phyloP scores from a whole-genome alignment of 2,113 vertebrate genomes.

The Morone chrysops region DNA sequence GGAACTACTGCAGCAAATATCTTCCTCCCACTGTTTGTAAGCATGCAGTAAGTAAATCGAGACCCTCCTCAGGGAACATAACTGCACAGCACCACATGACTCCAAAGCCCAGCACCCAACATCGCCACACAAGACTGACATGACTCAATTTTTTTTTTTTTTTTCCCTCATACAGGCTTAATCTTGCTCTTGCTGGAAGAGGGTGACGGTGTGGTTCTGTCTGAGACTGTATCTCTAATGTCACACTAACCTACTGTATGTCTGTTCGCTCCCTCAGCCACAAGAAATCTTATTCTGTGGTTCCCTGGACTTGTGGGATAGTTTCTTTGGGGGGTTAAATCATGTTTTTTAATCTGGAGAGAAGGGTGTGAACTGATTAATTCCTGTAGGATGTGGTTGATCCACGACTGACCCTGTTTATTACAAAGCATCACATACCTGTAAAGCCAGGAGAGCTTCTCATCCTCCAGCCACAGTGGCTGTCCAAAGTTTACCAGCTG shows the following conservation, averaged over 20 bases:
- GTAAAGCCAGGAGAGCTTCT: not conserved
- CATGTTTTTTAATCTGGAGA: conserved; percentile 15
- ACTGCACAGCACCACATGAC: conserved; percentile 77
- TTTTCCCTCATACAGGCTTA: conserved; percentile 44
- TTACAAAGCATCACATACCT: not conserved
- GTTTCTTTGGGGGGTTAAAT: conserved; percentile 19
- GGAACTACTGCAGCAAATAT: conserved; percentile 78
- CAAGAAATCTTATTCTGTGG: conserved; percentile 9
- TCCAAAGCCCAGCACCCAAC: conserved; percentile 72
- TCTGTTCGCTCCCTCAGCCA: conserved; percentile 20
- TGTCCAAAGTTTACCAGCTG: conserved; percentile 1
- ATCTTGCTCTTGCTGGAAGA: conserved; percentile 53
- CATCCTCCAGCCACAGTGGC: conserved; percentile 28
- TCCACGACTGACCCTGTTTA: not conserved
- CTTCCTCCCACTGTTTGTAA: conserved; percentile 76
- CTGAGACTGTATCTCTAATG: conserved; percentile 17
- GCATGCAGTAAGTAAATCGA: conserved; percentile 82
- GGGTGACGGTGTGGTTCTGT: conserved; percentile 58
- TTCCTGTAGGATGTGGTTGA: conserved; percentile 19
- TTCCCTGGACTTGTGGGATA: conserved; percentile 11
- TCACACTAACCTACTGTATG: conserved; percentile 18
- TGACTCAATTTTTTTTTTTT: not conserved
- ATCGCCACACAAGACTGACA: conserved; percentile 75
- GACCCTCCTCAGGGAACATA: conserved; percentile 66
- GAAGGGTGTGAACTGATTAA: not conserved